phyloP scores from a whole-genome alignment of 2,797 vertebrate species.

The Acomys russatus region DNA sequence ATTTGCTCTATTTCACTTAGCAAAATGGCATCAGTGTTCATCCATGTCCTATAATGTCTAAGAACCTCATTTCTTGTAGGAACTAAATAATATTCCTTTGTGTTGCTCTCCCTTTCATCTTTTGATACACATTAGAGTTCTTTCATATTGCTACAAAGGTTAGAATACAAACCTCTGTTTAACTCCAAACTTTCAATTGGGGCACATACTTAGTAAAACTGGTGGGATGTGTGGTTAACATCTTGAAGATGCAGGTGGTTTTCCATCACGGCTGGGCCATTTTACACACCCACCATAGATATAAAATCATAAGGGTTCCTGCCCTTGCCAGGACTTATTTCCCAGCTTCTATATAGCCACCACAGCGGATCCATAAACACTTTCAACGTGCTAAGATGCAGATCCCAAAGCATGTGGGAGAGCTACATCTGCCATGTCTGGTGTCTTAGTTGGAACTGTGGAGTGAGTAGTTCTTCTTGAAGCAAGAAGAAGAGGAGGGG shows the following conservation, averaged over 20 bases:
- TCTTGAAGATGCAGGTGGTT: background rate
- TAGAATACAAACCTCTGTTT: background rate
- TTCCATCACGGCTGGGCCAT: background rate
- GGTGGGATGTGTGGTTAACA: background rate
- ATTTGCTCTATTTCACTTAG: background rate
- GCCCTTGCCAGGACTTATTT: background rate
- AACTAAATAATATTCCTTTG: background rate
- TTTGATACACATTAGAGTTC: background rate
- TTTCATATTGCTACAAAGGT: background rate
- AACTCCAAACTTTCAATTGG: background rate
- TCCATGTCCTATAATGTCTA: background rate
- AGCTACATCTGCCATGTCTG: background rate
- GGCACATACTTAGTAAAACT: background rate
- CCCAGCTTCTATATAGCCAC: background rate
- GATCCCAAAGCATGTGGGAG: background rate
- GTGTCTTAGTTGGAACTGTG: background rate
- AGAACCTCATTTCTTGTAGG: background rate
- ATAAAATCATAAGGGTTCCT: background rate
- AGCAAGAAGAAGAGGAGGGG: background rate
- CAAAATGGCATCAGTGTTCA: background rate
- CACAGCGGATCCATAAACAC: background rate
- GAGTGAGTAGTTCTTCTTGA: background rate
- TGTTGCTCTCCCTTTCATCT: background rate
- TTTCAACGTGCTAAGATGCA: background rate
- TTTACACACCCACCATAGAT: background rate